phyloP scores from a whole-genome alignment of 1,140 invertebrate genomes.

The Heliothis virescens region DNA sequence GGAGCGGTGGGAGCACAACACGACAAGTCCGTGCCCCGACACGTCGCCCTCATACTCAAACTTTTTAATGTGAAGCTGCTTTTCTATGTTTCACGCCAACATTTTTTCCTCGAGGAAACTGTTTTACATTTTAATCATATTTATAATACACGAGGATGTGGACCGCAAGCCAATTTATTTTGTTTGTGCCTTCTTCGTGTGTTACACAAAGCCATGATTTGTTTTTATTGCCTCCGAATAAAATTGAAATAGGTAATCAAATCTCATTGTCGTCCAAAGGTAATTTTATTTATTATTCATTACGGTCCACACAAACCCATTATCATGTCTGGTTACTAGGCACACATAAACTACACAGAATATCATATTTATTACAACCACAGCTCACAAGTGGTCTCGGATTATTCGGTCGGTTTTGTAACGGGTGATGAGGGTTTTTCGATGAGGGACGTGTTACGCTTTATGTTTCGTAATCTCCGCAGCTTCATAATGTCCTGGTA shows the following conservation, averaged over 20 bases:
- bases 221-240: constrained; percentile 41
- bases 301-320: constrained; percentile 29
- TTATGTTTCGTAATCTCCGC: constrained; percentile 52
- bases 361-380: constrained; percentile 57
- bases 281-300: constrained; percentile 50
- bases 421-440: constrained; percentile 59
- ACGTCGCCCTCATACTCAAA: constrained; percentile 16
- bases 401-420: constrained; percentile 54
- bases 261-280: constrained; percentile 40
- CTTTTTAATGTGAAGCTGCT: constrained; percentile 39
- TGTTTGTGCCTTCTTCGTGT: constrained; percentile 23
- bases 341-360: constrained; percentile 49
- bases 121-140: constrained; percentile 42
- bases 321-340: constrained; percentile 43
- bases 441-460: constrained; percentile 59
- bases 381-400: constrained; percentile 45
- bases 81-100: constrained; percentile 25
- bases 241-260: constrained; percentile 40
- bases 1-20: constrained; percentile 19
- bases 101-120: constrained; percentile 31
- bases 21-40: constrained; percentile 18
- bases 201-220: constrained; percentile 39
- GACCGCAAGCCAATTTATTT: constrained; percentile 38
- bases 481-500: constrained; percentile 51
- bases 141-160: constrained; percentile 12